Percentiles rank a stretch among this genome's conserved stretches.
phyloP scores from a whole-genome alignment of 2,797 vertebrate species.

The Perodicticus potto region DNA sequence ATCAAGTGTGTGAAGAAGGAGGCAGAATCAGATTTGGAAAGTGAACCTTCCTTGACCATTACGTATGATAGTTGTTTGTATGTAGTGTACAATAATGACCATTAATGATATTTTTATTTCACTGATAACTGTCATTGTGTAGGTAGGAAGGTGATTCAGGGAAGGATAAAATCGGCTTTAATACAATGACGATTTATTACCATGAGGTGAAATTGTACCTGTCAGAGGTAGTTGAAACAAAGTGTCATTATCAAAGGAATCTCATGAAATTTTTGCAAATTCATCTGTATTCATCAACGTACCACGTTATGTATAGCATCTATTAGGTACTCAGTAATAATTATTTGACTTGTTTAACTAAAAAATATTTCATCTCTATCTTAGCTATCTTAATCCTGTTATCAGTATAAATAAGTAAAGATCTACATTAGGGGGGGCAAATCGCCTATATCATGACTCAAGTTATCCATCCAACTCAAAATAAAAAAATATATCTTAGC shows the following conservation, averaged over 20 bases:
- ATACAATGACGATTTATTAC: neutral
- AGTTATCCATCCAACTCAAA: neutral
- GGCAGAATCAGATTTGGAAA: neutral
- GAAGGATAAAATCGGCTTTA: neutral
- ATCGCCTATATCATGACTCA: neutral
- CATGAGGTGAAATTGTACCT: neutral
- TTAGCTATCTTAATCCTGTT: neutral
- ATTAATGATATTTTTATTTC: neutral
- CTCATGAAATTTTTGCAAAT: neutral
- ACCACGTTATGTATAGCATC: neutral
- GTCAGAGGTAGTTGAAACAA: neutral
- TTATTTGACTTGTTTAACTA: neutral
- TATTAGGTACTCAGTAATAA: neutral
- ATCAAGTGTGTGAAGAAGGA: neutral
- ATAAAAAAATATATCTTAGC: neutral
- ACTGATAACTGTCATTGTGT: neutral
- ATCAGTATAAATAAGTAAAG: neutral
- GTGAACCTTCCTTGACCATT: neutral
- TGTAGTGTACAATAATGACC: neutral
- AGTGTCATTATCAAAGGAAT: neutral
- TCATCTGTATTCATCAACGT: neutral
- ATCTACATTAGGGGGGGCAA: rapidly evolving
- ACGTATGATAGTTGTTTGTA: neutral
- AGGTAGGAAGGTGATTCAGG: neutral
- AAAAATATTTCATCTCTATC: neutral